These are phyloP conservation scores for Melieria omissa DNA, from an alignment of 2,888 invertebrate genomes.

Conservation along the genomic window DNA sequence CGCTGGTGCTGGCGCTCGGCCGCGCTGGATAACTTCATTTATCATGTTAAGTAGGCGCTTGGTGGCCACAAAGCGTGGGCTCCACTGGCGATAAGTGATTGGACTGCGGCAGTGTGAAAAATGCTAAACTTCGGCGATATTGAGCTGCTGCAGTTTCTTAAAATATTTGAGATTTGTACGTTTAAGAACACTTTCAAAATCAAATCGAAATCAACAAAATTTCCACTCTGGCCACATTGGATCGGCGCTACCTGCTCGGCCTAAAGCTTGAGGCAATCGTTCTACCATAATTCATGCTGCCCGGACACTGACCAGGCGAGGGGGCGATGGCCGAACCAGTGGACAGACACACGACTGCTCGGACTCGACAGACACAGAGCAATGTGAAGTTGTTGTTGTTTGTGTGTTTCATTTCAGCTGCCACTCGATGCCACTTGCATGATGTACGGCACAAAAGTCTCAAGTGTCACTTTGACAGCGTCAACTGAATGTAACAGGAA, in stretches of 20 bases:
- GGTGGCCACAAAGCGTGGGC: constrained; percentile 24
- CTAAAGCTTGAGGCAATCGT: too few species aligned
- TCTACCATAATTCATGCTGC: too few species aligned
- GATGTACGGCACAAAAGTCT: constrained; percentile 26
- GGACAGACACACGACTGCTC: neutral
- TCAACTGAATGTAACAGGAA: constrained; percentile 19
- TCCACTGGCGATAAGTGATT: too few species aligned
- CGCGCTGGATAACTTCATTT: constrained; percentile 43
- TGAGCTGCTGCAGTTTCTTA: neutral
- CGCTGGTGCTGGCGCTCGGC: neutral
- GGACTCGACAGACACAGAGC: too few species aligned
- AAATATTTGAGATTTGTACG: too few species aligned
- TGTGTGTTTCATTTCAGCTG: neutral
- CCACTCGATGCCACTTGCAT: neutral
- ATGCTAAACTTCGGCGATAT: neutral
- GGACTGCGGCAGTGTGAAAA: too few species aligned
- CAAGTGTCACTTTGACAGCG: constrained; percentile 27
- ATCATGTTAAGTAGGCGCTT: constrained; percentile 50
- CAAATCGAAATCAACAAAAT: neutral
- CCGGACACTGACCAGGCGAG: too few species aligned
- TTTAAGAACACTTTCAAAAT: too few species aligned
- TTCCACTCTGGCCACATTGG: neutral
- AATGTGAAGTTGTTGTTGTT: neutral
- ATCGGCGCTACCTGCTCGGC: too few species aligned
- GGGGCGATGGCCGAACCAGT: neutral